These are phyloP conservation scores for Schrankia costaestrigalis DNA, from an alignment of 2,888 invertebrate species.

Conservation along the genomic window DNA sequence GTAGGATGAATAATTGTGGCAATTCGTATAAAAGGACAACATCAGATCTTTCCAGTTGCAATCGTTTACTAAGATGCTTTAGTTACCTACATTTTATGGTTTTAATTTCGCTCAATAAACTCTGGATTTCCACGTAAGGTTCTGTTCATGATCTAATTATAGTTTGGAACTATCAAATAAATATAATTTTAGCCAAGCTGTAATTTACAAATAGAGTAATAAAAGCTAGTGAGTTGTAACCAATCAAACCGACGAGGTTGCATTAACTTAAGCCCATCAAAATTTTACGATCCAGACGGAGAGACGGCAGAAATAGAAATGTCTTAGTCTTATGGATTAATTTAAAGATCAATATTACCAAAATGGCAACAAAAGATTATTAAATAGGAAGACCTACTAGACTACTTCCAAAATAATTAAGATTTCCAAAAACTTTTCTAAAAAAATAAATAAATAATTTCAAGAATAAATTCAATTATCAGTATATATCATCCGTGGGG, in stretches of 20 bases:
- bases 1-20: too few relatives aligned
- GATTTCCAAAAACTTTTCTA: too few relatives aligned
- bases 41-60: too few relatives aligned
- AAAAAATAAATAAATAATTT: too few relatives aligned
- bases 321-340: conserved; percentile 10
- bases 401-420: too few relatives aligned
- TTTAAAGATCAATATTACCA: conserved; percentile 2
- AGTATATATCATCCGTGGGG: too few relatives aligned
- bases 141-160: conserved; percentile 6
- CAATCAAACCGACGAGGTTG: conserved; percentile 31
- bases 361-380: neutral
- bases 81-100: too few relatives aligned
- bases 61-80: too few relatives aligned
- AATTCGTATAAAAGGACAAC: too few relatives aligned
- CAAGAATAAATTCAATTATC: too few relatives aligned
- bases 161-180: conserved; percentile 13
- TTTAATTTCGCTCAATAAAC: too few relatives aligned
- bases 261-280: conserved; percentile 27
- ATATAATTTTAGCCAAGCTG: conserved; percentile 30
- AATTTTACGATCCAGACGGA: conserved; percentile 28
- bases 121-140: too few relatives aligned
- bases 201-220: conserved; percentile 31
- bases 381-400: neutral
- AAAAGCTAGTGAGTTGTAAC: conserved; percentile 29
- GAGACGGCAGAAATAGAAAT: conserved; percentile 24